These are phyloP conservation scores for Villa cingulata DNA, from an alignment of 2,888 invertebrate species.

Conservation along the genomic window DNA sequence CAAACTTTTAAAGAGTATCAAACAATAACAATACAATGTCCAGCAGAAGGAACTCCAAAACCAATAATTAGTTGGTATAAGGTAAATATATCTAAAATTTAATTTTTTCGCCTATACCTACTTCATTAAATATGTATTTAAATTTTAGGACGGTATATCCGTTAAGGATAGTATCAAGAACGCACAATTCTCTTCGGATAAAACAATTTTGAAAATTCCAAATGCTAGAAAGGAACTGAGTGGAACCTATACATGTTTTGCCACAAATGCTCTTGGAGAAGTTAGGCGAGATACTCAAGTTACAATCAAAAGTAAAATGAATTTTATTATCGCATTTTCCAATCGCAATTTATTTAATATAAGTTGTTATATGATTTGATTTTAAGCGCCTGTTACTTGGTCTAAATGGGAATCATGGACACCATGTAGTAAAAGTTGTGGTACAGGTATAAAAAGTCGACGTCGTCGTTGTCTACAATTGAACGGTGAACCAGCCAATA, in stretches of 20 bases:
- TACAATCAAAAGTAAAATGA: slow-evolving; percentile 9
- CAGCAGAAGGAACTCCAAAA: slow-evolving; percentile 43
- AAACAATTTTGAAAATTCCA: slow-evolving; percentile 20
- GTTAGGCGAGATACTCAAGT: slow-evolving; percentile 33
- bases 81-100: slow-evolving; percentile 26
- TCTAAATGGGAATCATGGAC: slow-evolving; percentile 31
- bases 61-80: slow-evolving; percentile 48
- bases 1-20: slow-evolving; percentile 6
- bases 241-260: slow-evolving; percentile 46
- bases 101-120: not conserved
- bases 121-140: not conserved
- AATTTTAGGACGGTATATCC: slow-evolving; percentile 6
- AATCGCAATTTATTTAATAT: not conserved
- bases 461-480: slow-evolving; percentile 21
- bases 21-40: slow-evolving; percentile 38
- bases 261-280: slow-evolving; percentile 41
- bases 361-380: no score
- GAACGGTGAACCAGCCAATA: slow-evolving; percentile 6
- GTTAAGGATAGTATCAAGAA: slow-evolving; percentile 3
- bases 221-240: slow-evolving; percentile 36
- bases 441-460: slow-evolving; percentile 24
- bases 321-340: not conserved
- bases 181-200: slow-evolving; percentile 6
- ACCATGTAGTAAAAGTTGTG: slow-evolving; percentile 30
- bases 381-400: slow-evolving; percentile 28